Evolutionary conservation across 2,797 vertebrate species (phyloP).

Genomic region (Ctenochaetus hawaiiensis): DNA sequence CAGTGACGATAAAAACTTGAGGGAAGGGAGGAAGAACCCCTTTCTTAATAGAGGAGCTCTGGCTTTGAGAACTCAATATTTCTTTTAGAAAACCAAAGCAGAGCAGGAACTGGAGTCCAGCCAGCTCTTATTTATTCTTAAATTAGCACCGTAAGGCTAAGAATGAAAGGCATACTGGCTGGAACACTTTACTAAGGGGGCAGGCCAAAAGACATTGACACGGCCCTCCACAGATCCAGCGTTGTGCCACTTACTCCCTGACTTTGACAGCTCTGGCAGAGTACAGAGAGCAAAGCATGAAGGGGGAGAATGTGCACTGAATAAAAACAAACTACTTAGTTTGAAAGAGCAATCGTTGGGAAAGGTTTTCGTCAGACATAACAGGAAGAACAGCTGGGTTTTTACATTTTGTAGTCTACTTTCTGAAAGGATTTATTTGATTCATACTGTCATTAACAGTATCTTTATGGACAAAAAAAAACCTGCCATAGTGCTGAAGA

Average conservation of each 20-base stretch:
- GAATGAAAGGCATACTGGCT: constrained; percentile 66
- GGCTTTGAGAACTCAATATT: constrained; percentile 49
- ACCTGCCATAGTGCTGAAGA: neutral
- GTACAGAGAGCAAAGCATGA: constrained; percentile 44
- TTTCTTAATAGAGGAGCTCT: constrained; percentile 31
- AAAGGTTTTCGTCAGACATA: constrained; percentile 48
- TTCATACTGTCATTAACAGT: neutral
- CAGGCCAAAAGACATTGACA: constrained; percentile 74
- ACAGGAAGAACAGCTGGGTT: constrained; percentile 29
- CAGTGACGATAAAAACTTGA: constrained; percentile 23
- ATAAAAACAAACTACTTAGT: constrained; percentile 57
- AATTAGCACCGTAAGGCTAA: constrained; percentile 60
- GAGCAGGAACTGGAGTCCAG: constrained; percentile 50
- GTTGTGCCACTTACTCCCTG: constrained; percentile 73
- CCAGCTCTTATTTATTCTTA: constrained; percentile 75
- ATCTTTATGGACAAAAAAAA: neutral
- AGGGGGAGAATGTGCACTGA: constrained; percentile 54
- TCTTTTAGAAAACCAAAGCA: constrained; percentile 49
- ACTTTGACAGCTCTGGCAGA: constrained; percentile 77
- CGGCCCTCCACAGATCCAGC: constrained; percentile 71
- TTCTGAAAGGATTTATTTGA: constrained; percentile 1
- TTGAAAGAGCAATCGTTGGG: constrained; percentile 41
- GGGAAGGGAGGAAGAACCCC: constrained; percentile 43
- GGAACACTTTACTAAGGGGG: constrained; percentile 70
- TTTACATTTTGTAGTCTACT: neutral